A percentile compares a stretch with the other conserved stretches of the same genome.
Conservation (phyloP, 1,140 invertebrate species). For the Solenopsis fugax region DNA sequence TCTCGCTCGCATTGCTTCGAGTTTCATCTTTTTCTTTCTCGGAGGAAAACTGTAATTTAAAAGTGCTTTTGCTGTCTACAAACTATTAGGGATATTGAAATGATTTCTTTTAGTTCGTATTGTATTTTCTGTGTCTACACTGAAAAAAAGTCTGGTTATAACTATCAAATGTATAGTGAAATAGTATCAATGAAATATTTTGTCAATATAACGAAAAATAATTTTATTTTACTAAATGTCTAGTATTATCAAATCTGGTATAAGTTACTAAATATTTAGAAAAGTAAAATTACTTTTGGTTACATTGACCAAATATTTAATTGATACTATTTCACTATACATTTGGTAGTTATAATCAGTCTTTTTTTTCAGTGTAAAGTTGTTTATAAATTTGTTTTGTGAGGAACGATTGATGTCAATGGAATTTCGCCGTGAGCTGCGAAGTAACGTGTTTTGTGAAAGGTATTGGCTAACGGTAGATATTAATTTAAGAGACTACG, state of each 20-base stretch:
- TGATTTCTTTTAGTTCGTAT: background rate
- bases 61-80: background rate
- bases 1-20: background rate
- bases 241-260: too few relatives aligned
- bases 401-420: background rate
- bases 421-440: background rate
- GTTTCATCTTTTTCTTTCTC: background rate
- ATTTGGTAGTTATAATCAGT: too few relatives aligned
- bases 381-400: slow-evolving; percentile 34
- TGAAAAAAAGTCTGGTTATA: too few relatives aligned
- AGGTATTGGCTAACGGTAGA: slow-evolving; percentile 65
- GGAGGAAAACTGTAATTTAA: background rate
- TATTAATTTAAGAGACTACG: slow-evolving; percentile 60
- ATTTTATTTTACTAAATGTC: too few relatives aligned
- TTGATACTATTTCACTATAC: too few relatives aligned
- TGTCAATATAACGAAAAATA: too few relatives aligned
- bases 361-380: too few relatives aligned
- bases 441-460: slow-evolving; percentile 41
- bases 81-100: background rate
- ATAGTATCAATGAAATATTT: too few relatives aligned
- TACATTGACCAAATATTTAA: too few relatives aligned
- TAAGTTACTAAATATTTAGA: too few relatives aligned
- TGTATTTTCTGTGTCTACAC: background rate
- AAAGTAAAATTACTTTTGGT: too few relatives aligned
- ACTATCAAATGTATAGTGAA: too few relatives aligned